These are phyloP conservation scores for Geotrupes spiniger DNA, from an alignment of 2,888 invertebrate species.

Conservation along the genomic window DNA sequence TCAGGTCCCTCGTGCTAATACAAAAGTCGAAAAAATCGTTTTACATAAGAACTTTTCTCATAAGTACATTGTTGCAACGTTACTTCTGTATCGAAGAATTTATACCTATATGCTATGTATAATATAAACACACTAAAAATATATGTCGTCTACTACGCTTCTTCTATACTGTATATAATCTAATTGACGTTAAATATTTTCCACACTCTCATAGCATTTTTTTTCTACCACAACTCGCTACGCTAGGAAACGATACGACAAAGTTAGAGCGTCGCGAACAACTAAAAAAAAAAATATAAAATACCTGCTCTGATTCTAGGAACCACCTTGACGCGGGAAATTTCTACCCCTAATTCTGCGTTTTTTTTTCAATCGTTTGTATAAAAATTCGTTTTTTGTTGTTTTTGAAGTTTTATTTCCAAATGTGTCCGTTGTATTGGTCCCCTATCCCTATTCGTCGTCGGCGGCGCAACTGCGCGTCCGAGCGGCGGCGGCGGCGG, in stretches of 20 bases:
- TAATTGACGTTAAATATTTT: conserved; percentile 11
- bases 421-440: too few species aligned
- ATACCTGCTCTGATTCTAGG: neutral
- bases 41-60: conserved; percentile 11
- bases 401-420: neutral
- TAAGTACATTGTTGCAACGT: conserved; percentile 9
- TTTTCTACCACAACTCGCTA: too few species aligned
- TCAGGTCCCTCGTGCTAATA: conserved; percentile 6
- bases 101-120: neutral
- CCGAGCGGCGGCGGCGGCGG: too few species aligned
- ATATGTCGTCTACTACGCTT: conserved; percentile 7
- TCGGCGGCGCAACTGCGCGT: too few species aligned
- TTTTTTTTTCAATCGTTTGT: conserved; percentile 4
- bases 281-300: too few species aligned
- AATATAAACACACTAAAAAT: conserved; percentile 12
- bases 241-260: too few species aligned
- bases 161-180: conserved; percentile 2
- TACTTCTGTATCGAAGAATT: conserved; percentile 1
- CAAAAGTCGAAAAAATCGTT: conserved; percentile 4
- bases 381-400: conserved; percentile 3
- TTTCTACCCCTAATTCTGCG: neutral
- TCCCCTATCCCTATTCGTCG: too few species aligned
- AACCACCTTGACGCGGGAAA: neutral
- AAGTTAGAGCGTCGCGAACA: too few species aligned
- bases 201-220: too few species aligned